Conservation (phyloP, 2,797 vertebrate genomes). For the Clarias pachynema region DNA sequence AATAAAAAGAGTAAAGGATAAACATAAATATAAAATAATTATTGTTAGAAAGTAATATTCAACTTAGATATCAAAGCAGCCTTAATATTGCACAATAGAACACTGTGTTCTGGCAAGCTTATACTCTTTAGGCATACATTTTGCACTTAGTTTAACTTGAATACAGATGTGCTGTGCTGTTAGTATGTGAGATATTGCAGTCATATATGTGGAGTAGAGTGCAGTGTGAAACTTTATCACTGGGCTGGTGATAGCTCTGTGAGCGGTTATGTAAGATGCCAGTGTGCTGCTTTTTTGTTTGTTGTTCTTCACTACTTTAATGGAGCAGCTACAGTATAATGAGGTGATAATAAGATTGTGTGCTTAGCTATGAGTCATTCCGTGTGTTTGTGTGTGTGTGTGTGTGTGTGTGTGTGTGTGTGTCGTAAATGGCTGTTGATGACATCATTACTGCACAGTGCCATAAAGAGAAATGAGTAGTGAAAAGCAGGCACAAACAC, state of each 20-base stretch:
- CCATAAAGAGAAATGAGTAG: background rate
- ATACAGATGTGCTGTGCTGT: background rate
- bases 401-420: slow-evolving; percentile 13
- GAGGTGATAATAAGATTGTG: slow-evolving; percentile 35
- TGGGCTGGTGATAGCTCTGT: background rate
- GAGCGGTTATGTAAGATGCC: slow-evolving; percentile 20
- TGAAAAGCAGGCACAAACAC: background rate
- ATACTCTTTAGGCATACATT: too few relatives aligned
- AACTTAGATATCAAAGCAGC: too few relatives aligned
- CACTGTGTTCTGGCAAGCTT: too few relatives aligned
- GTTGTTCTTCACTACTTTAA: slow-evolving; percentile 21
- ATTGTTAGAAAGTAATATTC: too few relatives aligned
- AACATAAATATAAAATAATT: too few relatives aligned
- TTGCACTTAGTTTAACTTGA: background rate
- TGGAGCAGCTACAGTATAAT: slow-evolving; percentile 23
- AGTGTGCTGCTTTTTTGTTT: slow-evolving; percentile 3
- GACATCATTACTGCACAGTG: slow-evolving; percentile 7
- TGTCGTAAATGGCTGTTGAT: slow-evolving; percentile 32
- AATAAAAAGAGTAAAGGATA: too few relatives aligned
- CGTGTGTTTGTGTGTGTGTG: slow-evolving; percentile 14
- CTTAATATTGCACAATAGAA: too few relatives aligned
- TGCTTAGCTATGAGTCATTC: slow-evolving; percentile 26
- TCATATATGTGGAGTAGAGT: background rate
- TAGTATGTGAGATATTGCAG: slow-evolving; percentile 9
- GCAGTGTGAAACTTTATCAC: background rate